Evolutionary conservation across 2,113 vertebrate species (phyloP).

Genomic region (Chaenogobius annularis): DNA sequence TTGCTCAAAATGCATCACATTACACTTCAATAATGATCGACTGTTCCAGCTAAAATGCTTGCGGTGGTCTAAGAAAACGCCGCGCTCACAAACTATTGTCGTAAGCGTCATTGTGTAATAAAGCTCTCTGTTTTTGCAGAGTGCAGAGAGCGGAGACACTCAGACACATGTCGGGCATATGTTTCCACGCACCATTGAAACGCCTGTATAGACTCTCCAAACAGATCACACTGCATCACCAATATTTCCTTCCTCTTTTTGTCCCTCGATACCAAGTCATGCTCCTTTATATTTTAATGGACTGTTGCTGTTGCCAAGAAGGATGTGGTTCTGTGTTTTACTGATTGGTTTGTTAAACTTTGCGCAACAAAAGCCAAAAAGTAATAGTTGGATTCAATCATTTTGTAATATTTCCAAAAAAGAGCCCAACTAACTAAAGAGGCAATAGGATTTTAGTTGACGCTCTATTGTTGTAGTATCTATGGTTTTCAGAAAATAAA

Average conservation of each 20-base stretch:
- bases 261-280: slow-evolving; percentile 1
- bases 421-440: not conserved
- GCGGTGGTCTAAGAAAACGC: not conserved
- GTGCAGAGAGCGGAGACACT: slow-evolving; percentile 62
- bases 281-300: not conserved
- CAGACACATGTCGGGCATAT: slow-evolving; percentile 76
- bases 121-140: slow-evolving; percentile 43
- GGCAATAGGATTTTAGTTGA: no score
- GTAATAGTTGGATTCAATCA: not conserved
- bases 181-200: slow-evolving; percentile 62
- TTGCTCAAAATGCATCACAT: no score
- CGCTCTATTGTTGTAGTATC: no score
- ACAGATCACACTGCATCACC: slow-evolving; percentile 45
- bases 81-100: not conserved
- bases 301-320: not conserved
- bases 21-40: no score
- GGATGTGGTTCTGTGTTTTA: not conserved
- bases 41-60: not conserved
- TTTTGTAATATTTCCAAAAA: not conserved
- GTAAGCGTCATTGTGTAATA: not conserved
- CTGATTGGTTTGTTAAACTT: not conserved
- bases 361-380: not conserved
- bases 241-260: slow-evolving; percentile 16
- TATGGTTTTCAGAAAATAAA: no score
- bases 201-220: slow-evolving; percentile 47